Evolutionary conservation across 2,888 invertebrate species (phyloP).

Genomic region (Ormyrus nitidulus): DNA sequence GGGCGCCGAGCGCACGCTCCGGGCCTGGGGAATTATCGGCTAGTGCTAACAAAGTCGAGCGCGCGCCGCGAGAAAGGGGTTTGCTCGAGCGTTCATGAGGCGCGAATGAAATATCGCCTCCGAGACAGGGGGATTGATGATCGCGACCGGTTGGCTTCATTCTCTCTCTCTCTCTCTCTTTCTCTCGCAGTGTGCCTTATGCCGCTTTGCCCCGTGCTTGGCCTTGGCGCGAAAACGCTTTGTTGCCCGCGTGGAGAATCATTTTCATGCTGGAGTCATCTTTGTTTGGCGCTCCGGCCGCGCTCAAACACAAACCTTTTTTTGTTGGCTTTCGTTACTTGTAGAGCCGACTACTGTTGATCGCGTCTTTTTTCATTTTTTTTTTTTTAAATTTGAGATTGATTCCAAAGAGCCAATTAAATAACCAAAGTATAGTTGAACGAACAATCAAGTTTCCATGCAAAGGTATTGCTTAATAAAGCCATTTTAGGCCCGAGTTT

Average conservation of each 20-base stretch:
- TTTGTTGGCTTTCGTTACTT: no score
- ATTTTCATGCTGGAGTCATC: neutral
- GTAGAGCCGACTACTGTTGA: no score
- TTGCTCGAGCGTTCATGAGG: slow-evolving; percentile 32
- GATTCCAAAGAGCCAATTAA: no score
- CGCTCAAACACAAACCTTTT: neutral
- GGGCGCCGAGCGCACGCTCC: slow-evolving; percentile 46
- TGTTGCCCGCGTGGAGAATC: no score
- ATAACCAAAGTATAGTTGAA: no score
- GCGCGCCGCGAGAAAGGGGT: neutral
- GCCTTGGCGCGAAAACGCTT: neutral
- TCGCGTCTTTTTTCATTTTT: no score
- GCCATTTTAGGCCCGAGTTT: no score
- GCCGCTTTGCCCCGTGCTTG: neutral
- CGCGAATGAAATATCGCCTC: slow-evolving; percentile 49
- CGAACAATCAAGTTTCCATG: no score
- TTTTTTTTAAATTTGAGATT: no score
- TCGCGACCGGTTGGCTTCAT: slow-evolving; percentile 34
- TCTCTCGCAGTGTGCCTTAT: neutral
- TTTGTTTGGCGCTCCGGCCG: neutral
- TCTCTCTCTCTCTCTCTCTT: neutral
- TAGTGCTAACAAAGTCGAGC: slow-evolving; percentile 51
- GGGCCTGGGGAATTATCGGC: slow-evolving; percentile 57
- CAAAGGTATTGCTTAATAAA: no score
- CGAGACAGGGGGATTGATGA: slow-evolving; percentile 3